Conservation (phyloP, 2,888 invertebrate species). For the Tridacna crocea region DNA sequence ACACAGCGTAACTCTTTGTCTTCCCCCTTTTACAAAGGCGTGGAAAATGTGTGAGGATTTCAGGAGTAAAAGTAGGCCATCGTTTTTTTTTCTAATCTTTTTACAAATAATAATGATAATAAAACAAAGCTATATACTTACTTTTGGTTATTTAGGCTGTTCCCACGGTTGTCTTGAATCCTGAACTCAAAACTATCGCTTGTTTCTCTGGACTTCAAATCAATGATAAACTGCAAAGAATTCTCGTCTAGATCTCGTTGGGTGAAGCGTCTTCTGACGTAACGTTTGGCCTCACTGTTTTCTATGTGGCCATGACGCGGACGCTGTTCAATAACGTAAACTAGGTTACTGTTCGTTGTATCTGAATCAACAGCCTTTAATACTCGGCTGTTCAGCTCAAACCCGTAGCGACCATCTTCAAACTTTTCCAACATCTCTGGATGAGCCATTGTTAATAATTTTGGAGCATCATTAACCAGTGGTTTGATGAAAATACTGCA, state of each 20-base stretch:
- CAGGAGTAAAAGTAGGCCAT: no score
- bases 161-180: conserved; percentile 79
- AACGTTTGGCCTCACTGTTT: conserved; percentile 78
- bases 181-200: conserved; percentile 81
- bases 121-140: no score
- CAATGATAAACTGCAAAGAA: conserved; percentile 77
- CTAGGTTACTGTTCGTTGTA: conserved; percentile 73
- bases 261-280: conserved; percentile 79
- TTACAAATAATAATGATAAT: no score
- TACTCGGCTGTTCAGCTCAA: conserved; percentile 74
- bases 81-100: no score
- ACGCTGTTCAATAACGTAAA: conserved; percentile 77
- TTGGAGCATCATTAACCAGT: conserved; percentile 79
- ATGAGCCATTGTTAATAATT: conserved; percentile 73
- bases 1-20: no score
- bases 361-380: conserved; percentile 79
- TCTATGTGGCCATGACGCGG: conserved; percentile 81
- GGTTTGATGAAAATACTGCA: conserved; percentile 81
- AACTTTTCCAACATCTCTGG: conserved; percentile 78
- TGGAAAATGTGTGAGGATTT: no score
- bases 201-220: conserved; percentile 71
- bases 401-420: conserved; percentile 76
- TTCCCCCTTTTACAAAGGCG: no score
- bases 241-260: conserved; percentile 83
- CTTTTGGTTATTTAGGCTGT: conserved; percentile 78